These are phyloP conservation scores for Tapirus terrestris DNA, from an alignment of 2,113 vertebrate species.

Conservation along the genomic window DNA sequence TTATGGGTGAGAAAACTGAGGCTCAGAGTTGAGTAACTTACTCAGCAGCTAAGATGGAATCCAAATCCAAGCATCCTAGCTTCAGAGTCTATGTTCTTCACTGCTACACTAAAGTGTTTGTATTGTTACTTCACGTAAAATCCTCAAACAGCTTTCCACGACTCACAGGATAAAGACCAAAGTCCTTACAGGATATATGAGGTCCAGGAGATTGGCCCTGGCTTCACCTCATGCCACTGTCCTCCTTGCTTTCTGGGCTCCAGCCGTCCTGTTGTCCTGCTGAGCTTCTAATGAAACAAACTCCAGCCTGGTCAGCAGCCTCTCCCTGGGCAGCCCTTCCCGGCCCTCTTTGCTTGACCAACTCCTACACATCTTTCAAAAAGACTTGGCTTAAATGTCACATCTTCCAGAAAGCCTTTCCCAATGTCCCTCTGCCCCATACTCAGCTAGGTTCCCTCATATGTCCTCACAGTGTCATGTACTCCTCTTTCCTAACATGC, in stretches of 20 bases:
- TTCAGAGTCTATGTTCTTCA: background rate
- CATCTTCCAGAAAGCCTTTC: background rate
- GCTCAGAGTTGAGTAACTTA: background rate
- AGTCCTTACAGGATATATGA: background rate
- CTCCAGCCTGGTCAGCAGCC: background rate
- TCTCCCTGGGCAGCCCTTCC: background rate
- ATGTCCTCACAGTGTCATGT: background rate
- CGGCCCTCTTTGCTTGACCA: background rate
- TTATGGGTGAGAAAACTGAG: background rate
- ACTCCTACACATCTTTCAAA: background rate
- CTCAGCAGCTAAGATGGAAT: background rate
- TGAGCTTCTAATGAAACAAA: rapidly evolving
- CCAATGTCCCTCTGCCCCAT: background rate
- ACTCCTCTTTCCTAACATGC: background rate
- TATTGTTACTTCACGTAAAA: background rate
- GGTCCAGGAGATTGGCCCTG: background rate
- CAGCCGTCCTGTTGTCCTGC: background rate
- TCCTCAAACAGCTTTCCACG: background rate
- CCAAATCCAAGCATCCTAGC: background rate
- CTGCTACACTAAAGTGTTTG: background rate
- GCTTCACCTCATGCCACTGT: too few relatives aligned
- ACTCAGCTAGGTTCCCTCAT: background rate
- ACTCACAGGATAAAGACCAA: background rate
- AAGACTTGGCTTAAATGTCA: background rate
- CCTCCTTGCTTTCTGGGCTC: background rate